phyloP scores from a whole-genome alignment of 1,140 invertebrate species.

The Drosophila sp. region DNA sequence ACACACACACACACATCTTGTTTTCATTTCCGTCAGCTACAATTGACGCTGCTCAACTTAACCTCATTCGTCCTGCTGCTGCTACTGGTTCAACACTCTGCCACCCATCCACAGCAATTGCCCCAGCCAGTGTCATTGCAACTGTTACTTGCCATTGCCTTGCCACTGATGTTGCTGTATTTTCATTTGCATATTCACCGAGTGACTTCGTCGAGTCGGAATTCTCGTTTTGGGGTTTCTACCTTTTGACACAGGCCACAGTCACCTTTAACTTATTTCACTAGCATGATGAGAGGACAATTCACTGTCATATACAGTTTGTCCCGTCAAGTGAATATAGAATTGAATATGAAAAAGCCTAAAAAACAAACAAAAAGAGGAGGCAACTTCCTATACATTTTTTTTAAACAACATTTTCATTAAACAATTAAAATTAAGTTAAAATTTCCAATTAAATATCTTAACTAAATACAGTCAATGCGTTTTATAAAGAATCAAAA shows the following conservation, averaged over 20 bases:
- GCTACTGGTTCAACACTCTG: neutral
- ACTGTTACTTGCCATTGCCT: constrained; percentile 38
- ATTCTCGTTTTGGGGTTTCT: constrained; percentile 58
- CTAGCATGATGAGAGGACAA: neutral
- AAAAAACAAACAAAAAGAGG: no score
- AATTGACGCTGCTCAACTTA: constrained; percentile 81
- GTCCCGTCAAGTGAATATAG: neutral
- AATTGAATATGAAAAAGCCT: no score
- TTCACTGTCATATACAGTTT: neutral
- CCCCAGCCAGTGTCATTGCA: constrained; percentile 9
- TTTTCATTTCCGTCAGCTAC: constrained; percentile 81
- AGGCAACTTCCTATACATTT: no score
- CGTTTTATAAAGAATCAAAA: no score
- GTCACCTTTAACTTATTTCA: constrained; percentile 22
- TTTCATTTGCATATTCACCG: constrained; percentile 76
- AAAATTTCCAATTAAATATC: no score
- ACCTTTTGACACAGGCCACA: constrained; percentile 35
- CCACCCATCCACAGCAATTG: neutral
- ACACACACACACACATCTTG: constrained; percentile 61
- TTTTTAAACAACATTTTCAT: no score
- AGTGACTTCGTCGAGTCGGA: constrained; percentile 43
- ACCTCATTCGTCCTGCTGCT: constrained; percentile 71
- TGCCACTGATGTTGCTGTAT: constrained; percentile 46
- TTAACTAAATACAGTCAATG: no score
- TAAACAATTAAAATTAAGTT: no score